Percentiles rank a stretch among this genome's conserved stretches.
Conservation (phyloP, 2,888 invertebrate species). For the Lordiphosa fenestrarum region DNA sequence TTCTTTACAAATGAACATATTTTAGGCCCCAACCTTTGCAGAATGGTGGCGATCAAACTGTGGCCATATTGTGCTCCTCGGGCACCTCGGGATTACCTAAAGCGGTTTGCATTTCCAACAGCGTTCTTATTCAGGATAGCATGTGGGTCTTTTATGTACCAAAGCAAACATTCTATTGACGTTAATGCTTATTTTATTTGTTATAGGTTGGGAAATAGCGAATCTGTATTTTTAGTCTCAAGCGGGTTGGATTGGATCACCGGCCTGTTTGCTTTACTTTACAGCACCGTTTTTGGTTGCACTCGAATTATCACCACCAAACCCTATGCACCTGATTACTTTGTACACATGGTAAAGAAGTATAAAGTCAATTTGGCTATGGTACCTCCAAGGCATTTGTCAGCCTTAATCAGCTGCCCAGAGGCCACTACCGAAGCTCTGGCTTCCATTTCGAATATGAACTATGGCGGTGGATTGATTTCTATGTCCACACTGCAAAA, state of each 20-base stretch:
- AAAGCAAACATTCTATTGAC: no score
- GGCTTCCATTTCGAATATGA: constrained; percentile 37
- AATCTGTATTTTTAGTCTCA: constrained; percentile 42
- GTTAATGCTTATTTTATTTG: no score
- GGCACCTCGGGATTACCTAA: constrained; percentile 70
- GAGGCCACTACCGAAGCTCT: constrained; percentile 36
- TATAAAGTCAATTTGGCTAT: constrained; percentile 49
- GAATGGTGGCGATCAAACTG: constrained; percentile 53
- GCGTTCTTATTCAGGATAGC: constrained; percentile 36
- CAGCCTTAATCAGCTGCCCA: constrained; percentile 37
- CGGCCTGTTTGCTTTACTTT: constrained; percentile 49
- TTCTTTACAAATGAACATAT: background rate
- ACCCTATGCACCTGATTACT: constrained; percentile 52
- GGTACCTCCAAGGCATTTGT: constrained; percentile 59
- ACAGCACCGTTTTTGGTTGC: constrained; percentile 45
- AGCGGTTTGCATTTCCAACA: constrained; percentile 53
- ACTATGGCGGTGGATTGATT: constrained; percentile 45
- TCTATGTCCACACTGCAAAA: constrained; percentile 26
- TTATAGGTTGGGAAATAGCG: constrained; percentile 39
- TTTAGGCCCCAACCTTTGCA: constrained; percentile 49
- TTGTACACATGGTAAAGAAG: constrained; percentile 54
- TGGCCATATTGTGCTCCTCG: constrained; percentile 66
- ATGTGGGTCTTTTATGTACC: constrained; percentile 28
- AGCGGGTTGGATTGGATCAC: constrained; percentile 66
- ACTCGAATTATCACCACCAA: constrained; percentile 62